These are phyloP conservation scores for Sebastolobus altivelis DNA, from an alignment of 2,797 vertebrate genomes.

Conservation along the genomic window DNA sequence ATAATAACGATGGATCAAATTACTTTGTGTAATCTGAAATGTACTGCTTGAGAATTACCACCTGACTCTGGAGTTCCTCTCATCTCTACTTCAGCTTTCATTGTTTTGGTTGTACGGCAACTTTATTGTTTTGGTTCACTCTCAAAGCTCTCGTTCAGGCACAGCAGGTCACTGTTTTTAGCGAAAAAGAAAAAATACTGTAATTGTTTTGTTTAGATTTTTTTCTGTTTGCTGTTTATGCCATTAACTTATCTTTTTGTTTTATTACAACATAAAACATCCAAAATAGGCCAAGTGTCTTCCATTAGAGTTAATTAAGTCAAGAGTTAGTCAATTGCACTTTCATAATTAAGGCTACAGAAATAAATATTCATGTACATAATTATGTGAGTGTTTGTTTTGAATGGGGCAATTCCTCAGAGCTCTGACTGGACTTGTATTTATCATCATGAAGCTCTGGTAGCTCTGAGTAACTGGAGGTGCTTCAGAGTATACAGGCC, in stretches of 20 bases:
- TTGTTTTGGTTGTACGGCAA: not conserved
- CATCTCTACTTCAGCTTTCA: not conserved
- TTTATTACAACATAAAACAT: no score
- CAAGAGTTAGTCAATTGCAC: not conserved
- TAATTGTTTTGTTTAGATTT: not conserved
- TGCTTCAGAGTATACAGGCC: not conserved
- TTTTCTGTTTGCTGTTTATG: not conserved
- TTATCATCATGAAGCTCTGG: no score
- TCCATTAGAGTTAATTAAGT: no score
- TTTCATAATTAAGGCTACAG: not conserved
- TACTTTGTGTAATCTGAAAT: no score
- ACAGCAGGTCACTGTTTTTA: no score
- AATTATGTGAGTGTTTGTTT: conserved; percentile 3
- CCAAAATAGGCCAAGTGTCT: not conserved
- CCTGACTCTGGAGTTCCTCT: not conserved
- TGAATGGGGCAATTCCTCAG: not conserved
- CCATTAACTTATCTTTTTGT: not conserved
- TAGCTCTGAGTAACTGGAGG: not conserved
- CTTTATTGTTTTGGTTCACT: not conserved
- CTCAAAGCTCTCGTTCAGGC: no score
- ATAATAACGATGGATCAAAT: not conserved
- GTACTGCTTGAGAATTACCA: no score
- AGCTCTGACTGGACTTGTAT: not conserved
- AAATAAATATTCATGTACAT: not conserved
- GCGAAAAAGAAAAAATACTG: not conserved